phyloP scores from a whole-genome alignment of 2,888 invertebrate genomes.

The Candidula unifasciata region DNA sequence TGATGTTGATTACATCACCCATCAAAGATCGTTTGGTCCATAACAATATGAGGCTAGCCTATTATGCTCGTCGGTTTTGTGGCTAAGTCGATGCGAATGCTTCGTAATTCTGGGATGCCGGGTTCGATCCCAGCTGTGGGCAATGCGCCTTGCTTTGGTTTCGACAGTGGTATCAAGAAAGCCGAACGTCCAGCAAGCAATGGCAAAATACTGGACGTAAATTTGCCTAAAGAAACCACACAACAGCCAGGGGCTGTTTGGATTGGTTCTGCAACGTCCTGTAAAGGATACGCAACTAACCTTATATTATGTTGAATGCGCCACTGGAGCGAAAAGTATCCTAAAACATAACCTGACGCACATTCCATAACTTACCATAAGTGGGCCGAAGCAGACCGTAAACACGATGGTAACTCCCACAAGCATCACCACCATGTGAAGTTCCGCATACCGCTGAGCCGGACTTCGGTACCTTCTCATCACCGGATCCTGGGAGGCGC shows the following conservation, averaged over 20 bases:
- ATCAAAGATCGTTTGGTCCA: not conserved
- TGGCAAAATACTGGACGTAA: too few species aligned
- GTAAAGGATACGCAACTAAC: too few species aligned
- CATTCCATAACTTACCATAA: conserved; percentile 72
- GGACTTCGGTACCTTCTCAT: conserved; percentile 61
- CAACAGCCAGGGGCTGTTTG: too few species aligned
- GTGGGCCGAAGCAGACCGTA: conserved; percentile 76
- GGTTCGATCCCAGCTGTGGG: too few species aligned
- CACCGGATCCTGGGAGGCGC: conserved; percentile 59
- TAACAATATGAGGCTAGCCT: not conserved
- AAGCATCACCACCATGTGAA: conserved; percentile 77
- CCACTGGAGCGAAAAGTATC: not conserved
- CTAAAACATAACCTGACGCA: not conserved
- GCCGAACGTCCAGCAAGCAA: too few species aligned
- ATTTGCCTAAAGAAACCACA: too few species aligned
- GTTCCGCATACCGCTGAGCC: conserved; percentile 71
- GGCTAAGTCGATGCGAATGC: too few species aligned
- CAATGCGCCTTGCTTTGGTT: too few species aligned
- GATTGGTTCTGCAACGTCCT: too few species aligned
- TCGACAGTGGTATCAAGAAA: too few species aligned
- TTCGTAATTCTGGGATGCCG: too few species aligned
- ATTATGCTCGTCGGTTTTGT: not conserved
- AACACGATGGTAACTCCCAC: conserved; percentile 77
- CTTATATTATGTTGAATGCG: not conserved
- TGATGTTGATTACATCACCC: too few species aligned